Percentiles rank a stretch among this genome's conserved stretches.
Evolutionary conservation across 1,140 invertebrate genomes (phyloP).

Genomic region (Oreohelix idahoensis): DNA sequence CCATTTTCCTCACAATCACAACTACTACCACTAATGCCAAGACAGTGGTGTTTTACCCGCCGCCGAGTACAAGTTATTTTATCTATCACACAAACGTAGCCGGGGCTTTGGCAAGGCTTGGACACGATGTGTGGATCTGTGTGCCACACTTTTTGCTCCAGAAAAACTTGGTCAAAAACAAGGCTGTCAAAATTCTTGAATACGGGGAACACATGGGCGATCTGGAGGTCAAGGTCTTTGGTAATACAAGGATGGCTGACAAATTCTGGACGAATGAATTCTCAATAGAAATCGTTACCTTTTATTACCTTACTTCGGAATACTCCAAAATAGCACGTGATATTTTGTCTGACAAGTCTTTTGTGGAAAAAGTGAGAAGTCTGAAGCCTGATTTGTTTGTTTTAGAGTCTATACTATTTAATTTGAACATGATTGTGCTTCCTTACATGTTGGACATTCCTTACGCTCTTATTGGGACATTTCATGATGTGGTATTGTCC

Average conservation of each 20-base stretch:
- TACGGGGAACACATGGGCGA: background rate
- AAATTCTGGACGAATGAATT: slow-evolving; percentile 19
- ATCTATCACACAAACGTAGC: slow-evolving; percentile 32
- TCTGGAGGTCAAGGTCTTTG: slow-evolving; percentile 14
- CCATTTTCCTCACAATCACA: no score
- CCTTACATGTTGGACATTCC: no score
- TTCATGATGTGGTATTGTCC: no score
- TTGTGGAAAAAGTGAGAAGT: background rate
- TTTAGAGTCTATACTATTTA: no score
- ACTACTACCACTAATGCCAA: slow-evolving; percentile 8
- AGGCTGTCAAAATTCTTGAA: no score
- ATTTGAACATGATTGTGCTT: no score
- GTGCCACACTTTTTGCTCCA: no score
- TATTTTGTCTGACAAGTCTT: background rate
- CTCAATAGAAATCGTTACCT: background rate
- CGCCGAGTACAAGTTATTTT: slow-evolving; percentile 21
- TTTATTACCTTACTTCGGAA: background rate
- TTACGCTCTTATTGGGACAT: no score
- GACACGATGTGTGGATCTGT: slow-evolving; percentile 35
- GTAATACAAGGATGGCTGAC: background rate
- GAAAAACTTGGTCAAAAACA: no score
- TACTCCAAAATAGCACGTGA: background rate
- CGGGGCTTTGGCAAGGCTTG: slow-evolving; percentile 10
- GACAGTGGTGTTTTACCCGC: slow-evolving; percentile 30
- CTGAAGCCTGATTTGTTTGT: no score